Evolutionary conservation across 2,888 invertebrate genomes (phyloP), one percentile per base, ranked within the genome.

Genomic region (Dichetophora obliterata): DNA sequence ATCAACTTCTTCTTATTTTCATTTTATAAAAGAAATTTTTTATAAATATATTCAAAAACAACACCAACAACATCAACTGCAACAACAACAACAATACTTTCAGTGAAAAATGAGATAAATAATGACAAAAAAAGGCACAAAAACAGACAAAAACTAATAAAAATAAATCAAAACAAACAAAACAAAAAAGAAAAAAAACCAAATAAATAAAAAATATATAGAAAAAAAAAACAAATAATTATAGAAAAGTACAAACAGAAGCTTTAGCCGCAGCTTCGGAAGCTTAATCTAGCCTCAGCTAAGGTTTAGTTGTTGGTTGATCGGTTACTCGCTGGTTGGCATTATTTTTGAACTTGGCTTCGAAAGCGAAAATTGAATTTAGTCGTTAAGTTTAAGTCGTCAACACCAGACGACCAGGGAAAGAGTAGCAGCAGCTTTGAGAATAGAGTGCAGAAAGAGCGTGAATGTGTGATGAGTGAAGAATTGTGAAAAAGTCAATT

Each of bases 311-410:
- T 61, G 22, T 69, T 34, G 27, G 37, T 61, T 71, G 65, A 78
- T 68, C 75, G 52, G 75, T 11, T 27, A 31, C 0, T 65, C 37
- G 70, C 34, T 48, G 59, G 57, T 48, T 63, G 52, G 72, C 68
- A 73, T 76, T 57, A 72, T 50, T 68, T 72, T 77, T 71, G 65
- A 72, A 72, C 75, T 75, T 75, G 71, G 71, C 66, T 61, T 71
- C 74, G 74, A 75, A 73, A 74, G 76, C 75, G 77, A 77, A 82
- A 82, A 82, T 80, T 79, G 81, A 85, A 82, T 86, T 87, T 82
- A 86, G 86, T 86, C 85, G 86, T 84, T 85, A 83, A 84, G 83
- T 83, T 86, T 79, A 84, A 86, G 86, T 86, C 85, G 85, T 80
- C 84, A 82, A 81, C 83, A 84, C 82, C 83, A 84, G 81, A 77